Percentiles rank a stretch among this genome's conserved stretches.
Conservation (phyloP, 2,888 invertebrate species). For the Leptopilina syphax region DNA sequence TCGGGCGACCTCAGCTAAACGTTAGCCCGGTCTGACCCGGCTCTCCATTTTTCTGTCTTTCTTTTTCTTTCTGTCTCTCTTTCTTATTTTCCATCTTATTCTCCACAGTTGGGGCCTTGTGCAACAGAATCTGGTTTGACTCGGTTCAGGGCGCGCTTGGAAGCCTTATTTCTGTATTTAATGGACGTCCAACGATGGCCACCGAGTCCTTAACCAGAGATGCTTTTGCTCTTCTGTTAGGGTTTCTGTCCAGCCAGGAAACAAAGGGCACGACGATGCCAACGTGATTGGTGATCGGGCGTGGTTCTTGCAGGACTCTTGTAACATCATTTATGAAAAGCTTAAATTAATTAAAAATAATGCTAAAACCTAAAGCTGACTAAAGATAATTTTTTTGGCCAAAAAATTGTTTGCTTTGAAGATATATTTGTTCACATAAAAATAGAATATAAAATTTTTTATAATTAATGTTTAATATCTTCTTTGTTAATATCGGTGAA, state of each 20-base stretch:
- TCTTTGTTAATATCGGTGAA: too few relatives aligned
- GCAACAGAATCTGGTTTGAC: constrained; percentile 64
- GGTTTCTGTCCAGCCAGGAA: constrained; percentile 59
- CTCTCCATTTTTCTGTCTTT: constrained; percentile 60
- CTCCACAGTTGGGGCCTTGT: constrained; percentile 37
- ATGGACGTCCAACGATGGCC: constrained; percentile 74
- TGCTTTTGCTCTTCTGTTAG: constrained; percentile 52
- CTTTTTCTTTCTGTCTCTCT: constrained; percentile 45
- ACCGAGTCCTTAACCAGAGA: constrained; percentile 59
- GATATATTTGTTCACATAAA: too few relatives aligned
- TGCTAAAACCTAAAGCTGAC: not conserved
- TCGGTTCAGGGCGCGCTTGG: constrained; percentile 69
- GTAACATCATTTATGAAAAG: constrained; percentile 64
- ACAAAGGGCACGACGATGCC: constrained; percentile 69
- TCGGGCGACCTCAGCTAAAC: constrained; percentile 73
- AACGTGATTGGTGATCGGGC: constrained; percentile 71
- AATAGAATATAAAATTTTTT: too few relatives aligned
- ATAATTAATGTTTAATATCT: too few relatives aligned
- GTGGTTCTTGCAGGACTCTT: constrained; percentile 58
- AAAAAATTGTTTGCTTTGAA: not conserved
- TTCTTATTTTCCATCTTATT: constrained; percentile 50
- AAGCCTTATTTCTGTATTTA: constrained; percentile 74
- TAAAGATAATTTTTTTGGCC: not conserved
- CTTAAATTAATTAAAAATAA: not conserved
- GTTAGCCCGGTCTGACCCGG: constrained; percentile 72